These are phyloP conservation scores for Nasonovia ribisnigri DNA, from an alignment of 2,888 invertebrate species.

Conservation along the genomic window DNA sequence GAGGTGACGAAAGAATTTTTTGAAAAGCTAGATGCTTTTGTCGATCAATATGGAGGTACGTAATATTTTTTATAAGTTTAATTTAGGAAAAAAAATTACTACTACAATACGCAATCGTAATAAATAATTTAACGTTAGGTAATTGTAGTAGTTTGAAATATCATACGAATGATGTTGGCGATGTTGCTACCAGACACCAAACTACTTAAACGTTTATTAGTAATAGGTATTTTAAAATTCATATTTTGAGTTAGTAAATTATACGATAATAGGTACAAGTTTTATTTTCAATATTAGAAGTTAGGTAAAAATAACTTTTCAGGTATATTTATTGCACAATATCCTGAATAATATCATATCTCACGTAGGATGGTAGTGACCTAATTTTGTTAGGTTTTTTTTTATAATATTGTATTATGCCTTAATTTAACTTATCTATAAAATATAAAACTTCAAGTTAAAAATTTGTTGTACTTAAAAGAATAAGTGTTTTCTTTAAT, in stretches of 20 bases:
- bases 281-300: too few species aligned
- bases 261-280: too few species aligned
- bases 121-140: neutral
- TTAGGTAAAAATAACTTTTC: too few species aligned
- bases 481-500: too few species aligned
- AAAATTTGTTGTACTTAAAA: too few species aligned
- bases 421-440: too few species aligned
- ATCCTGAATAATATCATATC: too few species aligned
- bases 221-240: neutral
- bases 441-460: too few species aligned
- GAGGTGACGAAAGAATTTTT: conserved; percentile 54
- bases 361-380: too few species aligned
- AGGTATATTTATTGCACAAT: too few species aligned
- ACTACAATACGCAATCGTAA: neutral
- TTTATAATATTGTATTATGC: too few species aligned
- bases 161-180: neutral
- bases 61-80: conserved; percentile 29
- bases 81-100: neutral
- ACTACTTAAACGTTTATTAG: neutral
- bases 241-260: neutral
- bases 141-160: neutral
- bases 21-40: conserved; percentile 54
- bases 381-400: too few species aligned
- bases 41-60: conserved; percentile 60
- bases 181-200: neutral